These are phyloP conservation scores for Ochropacha duplaris DNA, from an alignment of 2,888 invertebrate species.

Conservation along the genomic window DNA sequence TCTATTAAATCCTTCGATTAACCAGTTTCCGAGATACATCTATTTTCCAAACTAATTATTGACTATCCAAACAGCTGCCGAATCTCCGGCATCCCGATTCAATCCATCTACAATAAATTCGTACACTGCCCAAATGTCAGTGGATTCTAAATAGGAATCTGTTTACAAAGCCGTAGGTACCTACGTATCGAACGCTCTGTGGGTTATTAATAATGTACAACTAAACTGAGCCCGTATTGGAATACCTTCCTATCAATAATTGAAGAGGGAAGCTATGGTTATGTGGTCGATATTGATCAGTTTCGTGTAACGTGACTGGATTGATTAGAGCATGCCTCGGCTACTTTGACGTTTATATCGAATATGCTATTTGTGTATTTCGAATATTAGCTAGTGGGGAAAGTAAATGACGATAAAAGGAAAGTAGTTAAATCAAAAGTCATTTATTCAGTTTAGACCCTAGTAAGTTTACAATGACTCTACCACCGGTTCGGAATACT, in stretches of 20 bases:
- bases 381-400: neutral
- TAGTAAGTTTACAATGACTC: no score
- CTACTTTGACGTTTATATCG: neutral
- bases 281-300: neutral
- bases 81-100: neutral
- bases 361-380: constrained; percentile 16
- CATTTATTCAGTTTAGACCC: no score
- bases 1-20: no score
- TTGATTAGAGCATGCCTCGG: neutral
- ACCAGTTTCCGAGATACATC: neutral
- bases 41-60: neutral
- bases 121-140: neutral
- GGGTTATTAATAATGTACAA: constrained; percentile 40
- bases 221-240: constrained; percentile 26
- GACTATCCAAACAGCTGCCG: neutral
- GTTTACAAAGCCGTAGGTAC: neutral
- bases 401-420: no score
- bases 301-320: neutral
- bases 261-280: constrained; percentile 25
- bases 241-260: constrained; percentile 43
- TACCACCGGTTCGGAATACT: no score
- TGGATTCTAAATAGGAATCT: neutral
- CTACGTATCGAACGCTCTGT: constrained; percentile 16
- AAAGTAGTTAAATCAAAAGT: no score
- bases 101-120: neutral